A percentile compares a stretch with the other conserved stretches of the same genome.
Evolutionary conservation across 2,888 invertebrate genomes (phyloP).

Genomic region (Cosmopolites sordidus): DNA sequence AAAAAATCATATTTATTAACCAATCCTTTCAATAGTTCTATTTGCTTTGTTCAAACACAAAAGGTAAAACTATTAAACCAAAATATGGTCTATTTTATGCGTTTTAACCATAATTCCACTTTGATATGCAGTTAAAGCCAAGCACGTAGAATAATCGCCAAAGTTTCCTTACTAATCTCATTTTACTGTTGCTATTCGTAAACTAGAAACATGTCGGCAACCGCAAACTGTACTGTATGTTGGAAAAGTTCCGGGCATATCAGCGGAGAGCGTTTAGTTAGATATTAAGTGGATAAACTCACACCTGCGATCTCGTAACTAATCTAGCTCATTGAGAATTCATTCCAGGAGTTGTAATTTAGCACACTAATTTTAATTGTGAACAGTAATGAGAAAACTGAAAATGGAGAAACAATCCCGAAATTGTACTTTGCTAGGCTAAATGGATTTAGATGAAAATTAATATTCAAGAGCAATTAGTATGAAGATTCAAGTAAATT

Average conservation of each 20-base stretch:
- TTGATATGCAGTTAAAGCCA: conserved; percentile 21
- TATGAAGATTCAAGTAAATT: too few species aligned
- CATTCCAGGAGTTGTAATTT: neutral
- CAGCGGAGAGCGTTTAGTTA: neutral
- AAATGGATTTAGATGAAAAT: too few species aligned
- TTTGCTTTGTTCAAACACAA: conserved; percentile 3
- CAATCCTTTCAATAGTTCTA: too few species aligned
- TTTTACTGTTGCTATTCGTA: conserved; percentile 11
- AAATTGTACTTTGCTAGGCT: too few species aligned
- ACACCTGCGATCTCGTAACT: conserved; percentile 1
- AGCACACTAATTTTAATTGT: neutral
- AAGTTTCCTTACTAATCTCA: conserved; percentile 18
- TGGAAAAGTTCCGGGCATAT: neutral
- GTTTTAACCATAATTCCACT: conserved; percentile 11
- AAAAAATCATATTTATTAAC: too few species aligned
- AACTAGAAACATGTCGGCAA: conserved; percentile 3
- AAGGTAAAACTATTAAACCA: conserved; percentile 8
- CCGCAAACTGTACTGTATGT: conserved; percentile 6
- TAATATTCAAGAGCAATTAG: too few species aligned
- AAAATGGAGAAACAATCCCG: too few species aligned
- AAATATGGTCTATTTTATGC: conserved; percentile 10
- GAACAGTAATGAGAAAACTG: neutral
- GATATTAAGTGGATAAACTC: neutral
- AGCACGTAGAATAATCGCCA: conserved; percentile 16
- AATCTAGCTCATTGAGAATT: neutral